Evolutionary conservation across 2,888 invertebrate species (phyloP).

Genomic region (Leptopilina syphax): DNA sequence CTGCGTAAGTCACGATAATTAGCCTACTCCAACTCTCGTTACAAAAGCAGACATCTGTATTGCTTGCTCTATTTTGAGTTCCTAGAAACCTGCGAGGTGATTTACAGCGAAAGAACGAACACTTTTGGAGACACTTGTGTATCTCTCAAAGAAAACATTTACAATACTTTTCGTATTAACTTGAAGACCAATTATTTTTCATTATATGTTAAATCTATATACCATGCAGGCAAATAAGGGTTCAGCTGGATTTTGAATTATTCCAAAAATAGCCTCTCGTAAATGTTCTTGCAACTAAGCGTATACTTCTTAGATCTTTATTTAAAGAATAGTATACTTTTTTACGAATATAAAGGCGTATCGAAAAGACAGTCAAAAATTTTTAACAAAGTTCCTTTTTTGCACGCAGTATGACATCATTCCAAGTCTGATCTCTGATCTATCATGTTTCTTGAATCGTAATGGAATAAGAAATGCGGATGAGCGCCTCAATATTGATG

Average conservation of each 20-base stretch:
- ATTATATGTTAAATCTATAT: no score
- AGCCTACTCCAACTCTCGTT: slow-evolving; percentile 55
- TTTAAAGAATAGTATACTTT: no score
- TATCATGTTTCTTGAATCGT: slow-evolving; percentile 6
- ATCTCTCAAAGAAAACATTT: not conserved
- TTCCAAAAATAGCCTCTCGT: no score
- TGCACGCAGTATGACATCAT: not conserved
- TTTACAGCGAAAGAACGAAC: not conserved
- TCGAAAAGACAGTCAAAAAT: not conserved
- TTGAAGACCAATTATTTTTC: no score
- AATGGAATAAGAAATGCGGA: slow-evolving; percentile 44
- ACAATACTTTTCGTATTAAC: no score
- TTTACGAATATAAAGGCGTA: no score
- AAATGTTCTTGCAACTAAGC: no score
- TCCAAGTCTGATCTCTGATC: not conserved
- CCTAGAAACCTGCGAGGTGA: slow-evolving; percentile 7
- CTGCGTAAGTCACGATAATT: slow-evolving; percentile 62
- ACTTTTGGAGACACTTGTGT: not conserved
- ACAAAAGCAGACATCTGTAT: slow-evolving; percentile 40
- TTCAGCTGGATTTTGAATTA: no score
- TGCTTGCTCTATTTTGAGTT: slow-evolving; percentile 1
- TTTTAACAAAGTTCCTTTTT: not conserved
- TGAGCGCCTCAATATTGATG: slow-evolving; percentile 66
- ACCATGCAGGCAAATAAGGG: no score
- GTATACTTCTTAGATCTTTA: no score